Evolutionary conservation across 2,113 vertebrate species (phyloP).

Genomic region (Zosterops pallidus): DNA sequence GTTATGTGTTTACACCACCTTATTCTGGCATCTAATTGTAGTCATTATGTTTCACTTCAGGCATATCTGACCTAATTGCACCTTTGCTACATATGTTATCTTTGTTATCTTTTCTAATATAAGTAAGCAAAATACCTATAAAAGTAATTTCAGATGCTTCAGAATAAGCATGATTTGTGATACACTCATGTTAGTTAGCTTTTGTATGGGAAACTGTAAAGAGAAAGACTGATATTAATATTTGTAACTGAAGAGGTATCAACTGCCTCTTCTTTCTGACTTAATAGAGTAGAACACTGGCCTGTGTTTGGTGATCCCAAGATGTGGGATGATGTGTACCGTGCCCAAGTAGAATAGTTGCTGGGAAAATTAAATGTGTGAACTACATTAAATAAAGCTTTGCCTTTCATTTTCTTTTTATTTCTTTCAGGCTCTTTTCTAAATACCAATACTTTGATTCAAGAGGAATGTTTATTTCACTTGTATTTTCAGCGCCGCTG

Average conservation of each 20-base stretch:
- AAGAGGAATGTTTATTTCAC: constrained; percentile 95
- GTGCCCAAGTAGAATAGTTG: neutral
- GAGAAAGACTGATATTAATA: neutral
- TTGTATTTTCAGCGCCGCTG: constrained; percentile 88
- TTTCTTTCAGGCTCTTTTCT: constrained; percentile 83
- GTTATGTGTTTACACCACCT: neutral
- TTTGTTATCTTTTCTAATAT: neutral
- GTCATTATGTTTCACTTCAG: neutral
- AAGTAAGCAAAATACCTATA: neutral
- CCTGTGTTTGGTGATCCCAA: neutral
- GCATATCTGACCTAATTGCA: neutral
- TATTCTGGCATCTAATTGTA: neutral
- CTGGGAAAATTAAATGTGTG: neutral
- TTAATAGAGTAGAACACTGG: neutral
- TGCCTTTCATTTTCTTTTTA: neutral
- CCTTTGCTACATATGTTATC: neutral
- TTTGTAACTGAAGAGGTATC: neutral
- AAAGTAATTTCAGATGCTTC: neutral
- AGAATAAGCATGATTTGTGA: neutral
- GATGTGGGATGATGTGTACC: neutral
- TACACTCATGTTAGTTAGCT: neutral
- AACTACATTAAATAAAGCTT: neutral
- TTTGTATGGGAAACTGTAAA: neutral
- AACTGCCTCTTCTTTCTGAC: neutral
- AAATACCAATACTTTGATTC: constrained; percentile 96